Evolutionary conservation across 37 sponge, comb jelly and placozoan species (phyloP), one percentile per base, ranked within the genome.

Genomic region (Chondrilla cf. caribensis): DNA sequence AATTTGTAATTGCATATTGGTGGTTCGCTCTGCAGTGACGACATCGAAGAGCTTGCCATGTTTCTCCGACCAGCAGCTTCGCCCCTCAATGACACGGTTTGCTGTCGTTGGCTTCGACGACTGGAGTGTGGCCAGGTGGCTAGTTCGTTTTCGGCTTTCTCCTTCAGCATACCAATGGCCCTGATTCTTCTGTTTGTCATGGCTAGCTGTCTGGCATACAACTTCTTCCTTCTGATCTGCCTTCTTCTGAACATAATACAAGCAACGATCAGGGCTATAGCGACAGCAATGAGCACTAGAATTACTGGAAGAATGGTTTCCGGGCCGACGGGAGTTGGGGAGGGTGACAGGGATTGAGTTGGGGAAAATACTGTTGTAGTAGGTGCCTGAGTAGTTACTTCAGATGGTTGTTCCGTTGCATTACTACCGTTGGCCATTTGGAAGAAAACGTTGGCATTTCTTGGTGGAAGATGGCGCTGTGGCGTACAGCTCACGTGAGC

Each of bases 141-240:
- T 43, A 73, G 43, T 73, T 73, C 76, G 44, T 39, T 37, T 25
- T 73, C 76, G 7, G 76, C 76, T 42, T 37, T 39, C 44, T 32
- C 42, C 76, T 73, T 73, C 42, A 73, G 76, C 76, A 73, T 77
- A 15, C 65, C 87, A 2, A 87, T 64, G 39, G 66, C 81, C 31
- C 54, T 73, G 33, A 87, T 87, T 35, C 66, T 73, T 29, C 76
- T 81, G 58, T 87, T 81, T 2, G 87, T 87, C 6, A 87, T 21
- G 9, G 68, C 41, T 0, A 87, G 64, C 77, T 75, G 75, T 44
- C 78, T 36, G 2, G 76, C 57, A 21, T 79, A 73, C 24, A 39
- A 7, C 68, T 36, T 39, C 57, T 60, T 60, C 9, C 82, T 38
- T 76, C 70, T 35, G 33, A 42, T 32, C 54, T 87, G 81, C 44